Base-by-base conservation (phyloP, 2,888 invertebrate species). In the Harmothoe impar region DNA sequence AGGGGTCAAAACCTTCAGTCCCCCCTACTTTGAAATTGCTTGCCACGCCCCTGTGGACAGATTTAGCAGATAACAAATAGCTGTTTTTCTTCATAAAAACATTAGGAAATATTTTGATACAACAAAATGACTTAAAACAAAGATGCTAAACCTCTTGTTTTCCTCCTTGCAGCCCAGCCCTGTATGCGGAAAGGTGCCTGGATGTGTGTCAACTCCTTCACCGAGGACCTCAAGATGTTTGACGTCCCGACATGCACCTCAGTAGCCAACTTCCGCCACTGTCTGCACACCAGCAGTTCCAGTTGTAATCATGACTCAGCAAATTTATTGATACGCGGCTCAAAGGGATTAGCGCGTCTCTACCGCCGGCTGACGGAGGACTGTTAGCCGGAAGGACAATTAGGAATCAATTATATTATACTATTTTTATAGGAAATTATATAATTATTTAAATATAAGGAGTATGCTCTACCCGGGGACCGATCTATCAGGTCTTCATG, bases 281-380 rank as follows among this genome's bases (percentile, higher is more conserved):
- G 72, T 29, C 72, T 72, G 31, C 72, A 72, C 72, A 72, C 15
- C 3, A 15, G 72, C 72, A 72, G 29, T 72, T 25, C 72, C 3
- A 72, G 72, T 29, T 72, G 72, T 17, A 29, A 72, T 72, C 72
- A 72, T 72, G 72, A 29, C 72, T 72, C 72, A 29, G 31, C 72
- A 29, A 25, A 72, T 72, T 72, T 72, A 25, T 72, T 72, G 17
- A 72, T 72, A 72, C 72, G 29, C 0, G 72, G 72, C 25, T 72
- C 72, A 25, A 72, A 72, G 25, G 72, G 72, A 25, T 29, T 72
- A 72, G 5, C 72, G 3, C 72, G 72, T 3, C 72, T 72, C 3
- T 72, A 72, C 72, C 5, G 72, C 3, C 5, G 72, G 17, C 25
- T 72, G 25, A 72, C 72, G 29, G 15, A 72, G 0, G 15, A 72